phyloP scores from a whole-genome alignment of 2,797 vertebrate species.

The Falco rusticolus region DNA sequence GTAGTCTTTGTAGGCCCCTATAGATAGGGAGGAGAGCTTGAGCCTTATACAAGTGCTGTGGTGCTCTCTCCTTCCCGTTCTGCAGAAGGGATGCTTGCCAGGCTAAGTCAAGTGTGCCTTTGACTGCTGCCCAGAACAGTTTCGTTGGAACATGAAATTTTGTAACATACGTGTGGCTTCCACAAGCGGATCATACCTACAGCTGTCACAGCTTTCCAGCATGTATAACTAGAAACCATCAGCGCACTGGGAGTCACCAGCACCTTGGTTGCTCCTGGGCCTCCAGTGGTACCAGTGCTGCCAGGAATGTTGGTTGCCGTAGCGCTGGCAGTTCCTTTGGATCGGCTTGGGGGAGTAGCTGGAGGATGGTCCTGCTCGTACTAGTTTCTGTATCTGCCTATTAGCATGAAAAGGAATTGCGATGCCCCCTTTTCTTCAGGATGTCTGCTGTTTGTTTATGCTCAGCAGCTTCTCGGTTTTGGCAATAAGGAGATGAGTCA shows the following conservation, averaged over 20 bases:
- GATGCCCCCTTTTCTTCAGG: conserved; percentile 6
- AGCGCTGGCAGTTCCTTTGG: rapidly evolving
- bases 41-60: not conserved
- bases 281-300: not conserved
- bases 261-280: not conserved
- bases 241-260: not conserved
- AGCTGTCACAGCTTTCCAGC: not conserved
- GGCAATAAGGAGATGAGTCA: conserved; percentile 65
- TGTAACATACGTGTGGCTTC: rapidly evolving
- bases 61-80: not conserved
- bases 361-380: not conserved
- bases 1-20: not conserved
- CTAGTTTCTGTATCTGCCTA: not conserved
- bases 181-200: rapidly evolving
- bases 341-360: not conserved
- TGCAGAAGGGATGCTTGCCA: not conserved
- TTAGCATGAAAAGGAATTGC: not conserved
- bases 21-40: not conserved
- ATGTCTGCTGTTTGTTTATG: conserved; percentile 56
- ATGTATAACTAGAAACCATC: not conserved
- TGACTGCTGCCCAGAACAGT: not conserved
- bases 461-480: not conserved
- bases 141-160: not conserved
- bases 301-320: rapidly evolving
- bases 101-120: rapidly evolving